Evolutionary conservation across 1,140 invertebrate genomes (phyloP), one percentile per base, ranked within the genome.

Genomic region (Pissodes strobi): DNA sequence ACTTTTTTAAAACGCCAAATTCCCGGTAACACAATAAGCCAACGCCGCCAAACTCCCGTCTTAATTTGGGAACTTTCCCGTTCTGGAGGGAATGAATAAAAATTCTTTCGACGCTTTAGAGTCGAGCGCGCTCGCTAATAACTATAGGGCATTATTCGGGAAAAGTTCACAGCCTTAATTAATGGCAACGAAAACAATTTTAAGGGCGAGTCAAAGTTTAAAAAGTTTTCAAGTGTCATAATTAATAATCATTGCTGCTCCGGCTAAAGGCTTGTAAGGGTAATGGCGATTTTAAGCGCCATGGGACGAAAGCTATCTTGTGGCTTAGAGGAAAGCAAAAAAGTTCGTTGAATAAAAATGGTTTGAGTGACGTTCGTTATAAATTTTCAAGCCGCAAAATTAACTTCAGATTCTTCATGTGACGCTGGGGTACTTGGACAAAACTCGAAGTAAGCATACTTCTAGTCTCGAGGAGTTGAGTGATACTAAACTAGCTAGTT

Each of bases 31-130:
- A 27, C 49, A 52, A 52, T 37, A 37, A 37, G 49, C n/a, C 27
- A 10, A 2, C 3, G 13, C n/a, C 9, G 18, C 45, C 21, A 56
- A 56, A 56, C 37, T 56, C 43, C 43, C 34, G 37, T 56, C 38
- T 43, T 41, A 43, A 43, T 56, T 56, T 56, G 22, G 21, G 38
- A 56, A 56, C 37, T 56, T 56, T 56, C 19, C 53, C 37, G 43
- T 41, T 56, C 19, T 25, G 12, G 21, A 19, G 53, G 5, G 53
- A 56, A 56, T 41, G 53, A 56, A 56, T 56, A 23, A 22, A 38
- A 25, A 56, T 43, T 56, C 53, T 56, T 56, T 56, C 53, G 21
- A 15, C 38, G 37, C 51, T 55, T 55, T 55, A 55, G 8, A 55
- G 51, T 5, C 5, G 13, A 15, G 6, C 39, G 13, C n/a, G 34